Evolutionary conservation across 2,797 vertebrate genomes (phyloP).

Genomic region (Aldrovandia affinis): DNA sequence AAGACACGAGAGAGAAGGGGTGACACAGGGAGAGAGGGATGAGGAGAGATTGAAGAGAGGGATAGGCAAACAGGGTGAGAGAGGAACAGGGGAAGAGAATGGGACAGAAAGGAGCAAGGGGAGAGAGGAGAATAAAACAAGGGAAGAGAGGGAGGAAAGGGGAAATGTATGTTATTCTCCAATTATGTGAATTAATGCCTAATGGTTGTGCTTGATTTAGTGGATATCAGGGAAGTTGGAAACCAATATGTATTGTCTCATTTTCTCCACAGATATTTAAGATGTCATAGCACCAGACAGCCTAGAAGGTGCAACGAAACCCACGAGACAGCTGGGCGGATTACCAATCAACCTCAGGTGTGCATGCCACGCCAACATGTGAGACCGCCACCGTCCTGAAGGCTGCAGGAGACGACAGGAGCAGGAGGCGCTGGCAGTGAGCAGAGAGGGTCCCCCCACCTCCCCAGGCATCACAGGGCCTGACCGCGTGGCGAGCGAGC

Average conservation of each 20-base stretch:
- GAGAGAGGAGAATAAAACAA: background rate
- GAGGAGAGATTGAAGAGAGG: background rate
- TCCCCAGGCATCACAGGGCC: no score
- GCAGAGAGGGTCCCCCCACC: no score
- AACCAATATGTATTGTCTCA: background rate
- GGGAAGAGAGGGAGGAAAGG: background rate
- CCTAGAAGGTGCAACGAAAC: background rate
- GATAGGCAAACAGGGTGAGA: background rate
- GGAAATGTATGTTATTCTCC: background rate
- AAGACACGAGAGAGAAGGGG: conserved; percentile 45
- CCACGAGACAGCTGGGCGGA: background rate
- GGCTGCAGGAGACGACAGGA: background rate
- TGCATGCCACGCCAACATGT: background rate
- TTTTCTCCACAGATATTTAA: background rate
- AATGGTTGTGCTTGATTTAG: background rate
- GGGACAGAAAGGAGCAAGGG: conserved; percentile 39
- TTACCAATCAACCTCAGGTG: background rate
- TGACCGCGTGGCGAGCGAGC: no score
- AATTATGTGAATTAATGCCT: background rate
- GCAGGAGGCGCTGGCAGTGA: no score
- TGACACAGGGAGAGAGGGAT: background rate
- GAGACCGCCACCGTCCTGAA: background rate
- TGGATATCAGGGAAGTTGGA: background rate
- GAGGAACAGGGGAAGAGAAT: conserved; percentile 43
- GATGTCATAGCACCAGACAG: background rate